phyloP scores from a whole-genome alignment of 2,797 vertebrate genomes.

The Anolis apletophallus region DNA sequence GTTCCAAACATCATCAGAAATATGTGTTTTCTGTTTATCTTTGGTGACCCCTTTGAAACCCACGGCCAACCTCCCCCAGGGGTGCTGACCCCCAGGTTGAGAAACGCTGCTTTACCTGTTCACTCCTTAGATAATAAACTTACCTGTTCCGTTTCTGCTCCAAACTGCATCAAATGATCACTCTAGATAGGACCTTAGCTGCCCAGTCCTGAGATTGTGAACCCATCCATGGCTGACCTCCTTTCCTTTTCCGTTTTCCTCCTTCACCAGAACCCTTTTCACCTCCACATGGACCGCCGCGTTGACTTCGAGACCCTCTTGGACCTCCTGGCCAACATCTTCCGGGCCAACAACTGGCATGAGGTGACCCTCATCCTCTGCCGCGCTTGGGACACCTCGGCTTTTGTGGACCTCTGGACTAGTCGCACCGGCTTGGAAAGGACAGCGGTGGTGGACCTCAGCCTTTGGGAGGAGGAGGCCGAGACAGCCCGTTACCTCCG shows the following conservation, averaged over 20 bases:
- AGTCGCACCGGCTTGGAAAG: constrained; percentile 77
- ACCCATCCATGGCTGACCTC: not conserved
- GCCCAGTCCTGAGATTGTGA: not conserved
- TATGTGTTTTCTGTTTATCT: too few relatives aligned
- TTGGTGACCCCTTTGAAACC: too few relatives aligned
- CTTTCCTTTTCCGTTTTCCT: not conserved
- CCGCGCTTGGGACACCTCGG: constrained; percentile 81
- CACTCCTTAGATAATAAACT: too few relatives aligned
- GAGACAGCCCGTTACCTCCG: constrained; percentile 76
- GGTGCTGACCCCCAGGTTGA: too few relatives aligned
- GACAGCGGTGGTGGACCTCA: constrained; percentile 81
- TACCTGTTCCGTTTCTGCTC: too few relatives aligned
- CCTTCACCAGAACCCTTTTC: constrained; percentile 85
- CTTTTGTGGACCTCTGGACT: constrained; percentile 82
- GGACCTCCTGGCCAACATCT: constrained; percentile 80
- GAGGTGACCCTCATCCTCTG: constrained; percentile 85
- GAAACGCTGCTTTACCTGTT: too few relatives aligned
- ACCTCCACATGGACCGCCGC: constrained; percentile 87
- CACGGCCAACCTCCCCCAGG: too few relatives aligned
- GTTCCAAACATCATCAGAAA: too few relatives aligned
- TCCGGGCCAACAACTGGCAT: constrained; percentile 82
- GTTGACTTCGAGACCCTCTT: constrained; percentile 81
- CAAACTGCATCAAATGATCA: too few relatives aligned
- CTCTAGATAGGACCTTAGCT: too few relatives aligned
- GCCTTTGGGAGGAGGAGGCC: constrained; percentile 63